Conservation (phyloP, 2,888 invertebrate genomes). For the Autographa pulchrina region DNA sequence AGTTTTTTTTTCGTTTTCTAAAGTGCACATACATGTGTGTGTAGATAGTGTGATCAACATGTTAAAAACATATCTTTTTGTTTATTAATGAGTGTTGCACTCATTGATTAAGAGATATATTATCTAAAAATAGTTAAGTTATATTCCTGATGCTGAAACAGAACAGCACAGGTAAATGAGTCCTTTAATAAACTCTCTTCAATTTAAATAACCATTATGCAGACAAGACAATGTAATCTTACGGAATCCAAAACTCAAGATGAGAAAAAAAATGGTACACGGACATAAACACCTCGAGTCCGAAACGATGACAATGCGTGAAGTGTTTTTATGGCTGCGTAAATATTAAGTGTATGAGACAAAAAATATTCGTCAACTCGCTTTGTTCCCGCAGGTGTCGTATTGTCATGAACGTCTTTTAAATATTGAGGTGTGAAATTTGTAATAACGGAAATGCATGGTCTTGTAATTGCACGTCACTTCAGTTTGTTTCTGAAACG, state of each 20-base stretch:
- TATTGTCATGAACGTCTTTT: conserved; percentile 67
- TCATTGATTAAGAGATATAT: no score
- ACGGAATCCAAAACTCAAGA: conserved; percentile 53
- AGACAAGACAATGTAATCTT: background rate
- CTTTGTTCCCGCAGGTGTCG: conserved; percentile 78
- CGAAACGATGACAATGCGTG: conserved; percentile 73
- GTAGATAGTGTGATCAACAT: no score
- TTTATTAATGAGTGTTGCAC: no score
- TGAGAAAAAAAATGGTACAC: conserved; percentile 66
- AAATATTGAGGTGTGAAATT: conserved; percentile 76
- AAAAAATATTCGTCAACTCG: conserved; percentile 73
- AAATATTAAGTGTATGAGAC: conserved; percentile 67
- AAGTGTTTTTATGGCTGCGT: conserved; percentile 79
- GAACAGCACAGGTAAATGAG: background rate
- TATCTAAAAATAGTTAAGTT: background rate
- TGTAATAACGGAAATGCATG: conserved; percentile 64
- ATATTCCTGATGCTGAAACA: background rate
- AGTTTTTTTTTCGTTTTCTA: background rate
- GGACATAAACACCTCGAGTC: conserved; percentile 72
- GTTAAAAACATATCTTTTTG: no score
- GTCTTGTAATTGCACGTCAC: conserved; percentile 28
- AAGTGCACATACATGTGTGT: no score
- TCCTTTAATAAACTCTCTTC: background rate
- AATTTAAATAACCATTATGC: background rate
- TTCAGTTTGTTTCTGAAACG: conserved; percentile 12